Evolutionary conservation across 2,113 vertebrate genomes (phyloP), one percentile per base, ranked within the genome.

Genomic region (Misgurnus mizolepis): DNA sequence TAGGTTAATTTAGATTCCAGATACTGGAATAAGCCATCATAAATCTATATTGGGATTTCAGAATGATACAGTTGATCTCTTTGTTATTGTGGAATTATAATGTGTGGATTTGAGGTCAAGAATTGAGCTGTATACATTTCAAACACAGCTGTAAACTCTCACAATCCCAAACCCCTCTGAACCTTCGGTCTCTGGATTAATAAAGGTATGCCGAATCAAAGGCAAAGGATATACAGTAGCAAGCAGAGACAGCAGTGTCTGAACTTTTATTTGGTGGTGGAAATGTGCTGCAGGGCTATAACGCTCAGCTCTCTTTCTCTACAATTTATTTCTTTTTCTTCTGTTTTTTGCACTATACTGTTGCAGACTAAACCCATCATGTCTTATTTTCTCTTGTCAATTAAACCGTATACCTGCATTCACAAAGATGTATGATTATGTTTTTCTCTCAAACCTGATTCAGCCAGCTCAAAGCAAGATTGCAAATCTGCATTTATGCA

Each of bases 381-480:
- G 27, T 3, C 27, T 34, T 1, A 34, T 34, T 34, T 34, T 34
- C 27, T 34, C 27, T 34, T 34, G 27, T 34, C 3, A 34, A 34
- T 73, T 72, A 6, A 67, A 12, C 3, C 14, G 50, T 10, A 70
- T 40, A 47, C 58, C 18, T 14, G 43, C 14, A 27, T 41, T 45
- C 14, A 7, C n/a, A 40, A 69, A 56, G 61, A 39, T 60, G 69
- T 65, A 75, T 56, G n/a, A 75, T 83, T 76, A 18, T 85, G 74
- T 82, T 85, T 78, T 61, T 83, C 7, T 56, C 11, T 80, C 80
- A 85, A 88, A 86, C 83, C 82, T 85, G 83, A 82, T 84, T 86
- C 47, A 87, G 81, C 72, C 85, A 78, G 80, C 62, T 58, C 18
- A 82, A 71, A 85, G 87, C 43, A 72, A 80, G 82, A 87, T 87